Evolutionary conservation across 1,140 invertebrate species (phyloP).

Genomic region (Gyrodactylus bullatarudis): DNA sequence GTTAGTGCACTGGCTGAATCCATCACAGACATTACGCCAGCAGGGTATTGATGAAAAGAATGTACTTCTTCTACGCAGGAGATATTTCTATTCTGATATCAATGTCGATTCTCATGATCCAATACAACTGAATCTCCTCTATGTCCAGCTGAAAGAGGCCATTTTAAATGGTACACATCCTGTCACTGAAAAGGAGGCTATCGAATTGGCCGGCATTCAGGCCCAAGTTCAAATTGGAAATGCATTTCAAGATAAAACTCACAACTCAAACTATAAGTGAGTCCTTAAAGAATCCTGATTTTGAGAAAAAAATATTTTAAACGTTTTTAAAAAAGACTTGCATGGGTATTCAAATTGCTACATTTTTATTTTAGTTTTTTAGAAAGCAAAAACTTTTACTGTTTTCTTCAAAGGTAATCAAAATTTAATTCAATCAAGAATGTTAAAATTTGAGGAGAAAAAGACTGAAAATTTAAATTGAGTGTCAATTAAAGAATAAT

Average conservation of each 20-base stretch:
- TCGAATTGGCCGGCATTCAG: slow-evolving; percentile 79
- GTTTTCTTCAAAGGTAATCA: no score
- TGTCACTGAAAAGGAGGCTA: slow-evolving; percentile 75
- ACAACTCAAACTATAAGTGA: neutral
- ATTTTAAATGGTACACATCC: slow-evolving; percentile 93
- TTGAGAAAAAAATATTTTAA: slow-evolving; percentile 39
- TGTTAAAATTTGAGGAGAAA: no score
- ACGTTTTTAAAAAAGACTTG: no score
- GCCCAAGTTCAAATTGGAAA: slow-evolving; percentile 94
- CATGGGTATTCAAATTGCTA: no score
- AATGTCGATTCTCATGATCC: slow-evolving; percentile 94
- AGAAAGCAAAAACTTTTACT: no score
- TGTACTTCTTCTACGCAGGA: slow-evolving; percentile 53
- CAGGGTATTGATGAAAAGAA: slow-evolving; percentile 74
- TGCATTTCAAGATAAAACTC: slow-evolving; percentile 59
- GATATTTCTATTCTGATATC: slow-evolving; percentile 94
- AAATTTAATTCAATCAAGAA: no score
- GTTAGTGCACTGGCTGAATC: slow-evolving; percentile 83
- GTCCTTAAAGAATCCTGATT: slow-evolving; percentile 44
- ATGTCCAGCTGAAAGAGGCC: slow-evolving; percentile 71
- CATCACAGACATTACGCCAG: slow-evolving; percentile 67
- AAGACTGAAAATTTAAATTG: no score
- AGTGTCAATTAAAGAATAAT: no score
- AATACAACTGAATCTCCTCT: slow-evolving; percentile 75
- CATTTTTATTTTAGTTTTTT: no score